Percentiles rank a stretch among this genome's conserved stretches.
Evolutionary conservation across 2,113 vertebrate species (phyloP).

Genomic region (Semnornis frantzii): DNA sequence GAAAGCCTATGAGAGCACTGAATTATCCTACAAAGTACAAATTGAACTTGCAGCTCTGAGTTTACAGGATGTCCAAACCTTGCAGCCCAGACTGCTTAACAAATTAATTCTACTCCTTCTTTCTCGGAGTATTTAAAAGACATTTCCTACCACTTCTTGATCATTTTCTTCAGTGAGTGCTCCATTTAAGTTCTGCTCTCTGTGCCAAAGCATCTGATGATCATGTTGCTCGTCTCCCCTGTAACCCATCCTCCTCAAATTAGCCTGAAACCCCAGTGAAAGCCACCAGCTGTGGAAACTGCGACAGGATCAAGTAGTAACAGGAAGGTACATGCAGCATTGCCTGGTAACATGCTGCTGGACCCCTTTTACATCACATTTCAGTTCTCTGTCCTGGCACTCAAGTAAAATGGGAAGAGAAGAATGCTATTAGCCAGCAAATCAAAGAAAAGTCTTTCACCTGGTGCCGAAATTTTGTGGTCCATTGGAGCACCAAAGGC

Average conservation of each 20-base stretch:
- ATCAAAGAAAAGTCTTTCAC: neutral
- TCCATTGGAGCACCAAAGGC: neutral
- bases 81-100: neutral
- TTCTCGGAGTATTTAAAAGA: neutral
- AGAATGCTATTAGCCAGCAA: neutral
- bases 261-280: neutral
- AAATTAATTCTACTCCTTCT: neutral
- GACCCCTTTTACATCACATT: neutral
- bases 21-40: neutral
- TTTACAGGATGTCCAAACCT: neutral
- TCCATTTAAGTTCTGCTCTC: neutral
- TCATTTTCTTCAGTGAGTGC: neutral
- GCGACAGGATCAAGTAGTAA: neutral
- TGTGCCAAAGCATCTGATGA: neutral
- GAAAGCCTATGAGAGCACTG: accelerated
- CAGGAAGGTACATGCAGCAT: neutral
- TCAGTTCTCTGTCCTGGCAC: neutral
- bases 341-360: neutral
- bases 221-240: neutral
- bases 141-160: neutral
- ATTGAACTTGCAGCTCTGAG: neutral
- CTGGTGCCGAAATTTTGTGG: neutral
- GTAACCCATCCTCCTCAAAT: neutral
- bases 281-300: neutral
- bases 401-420: neutral